Percentiles rank a stretch among this genome's conserved stretches.
These are phyloP conservation scores for Elephantulus edwardii DNA, from an alignment of 2,113 vertebrate species.

Conservation along the genomic window DNA sequence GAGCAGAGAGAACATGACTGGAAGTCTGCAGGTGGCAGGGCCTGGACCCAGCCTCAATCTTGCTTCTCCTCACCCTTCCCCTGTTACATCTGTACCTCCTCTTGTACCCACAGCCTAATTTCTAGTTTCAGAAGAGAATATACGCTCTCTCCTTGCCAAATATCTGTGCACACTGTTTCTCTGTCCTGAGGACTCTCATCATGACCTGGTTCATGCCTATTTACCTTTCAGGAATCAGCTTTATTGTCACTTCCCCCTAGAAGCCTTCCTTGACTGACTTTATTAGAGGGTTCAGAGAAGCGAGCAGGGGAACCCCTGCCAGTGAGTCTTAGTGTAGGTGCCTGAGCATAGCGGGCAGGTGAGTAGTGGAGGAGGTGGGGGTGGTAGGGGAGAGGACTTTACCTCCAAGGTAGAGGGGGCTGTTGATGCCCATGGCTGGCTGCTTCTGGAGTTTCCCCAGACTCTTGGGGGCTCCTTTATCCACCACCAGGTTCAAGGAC, in stretches of 20 bases:
- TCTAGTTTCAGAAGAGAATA: neutral
- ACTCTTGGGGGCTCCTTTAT: conserved; percentile 94
- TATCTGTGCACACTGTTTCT: neutral
- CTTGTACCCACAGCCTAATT: too few relatives aligned
- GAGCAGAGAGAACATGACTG: neutral
- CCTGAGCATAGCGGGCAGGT: neutral
- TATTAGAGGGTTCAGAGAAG: neutral
- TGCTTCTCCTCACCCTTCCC: neutral
- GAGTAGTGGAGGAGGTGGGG: too few relatives aligned
- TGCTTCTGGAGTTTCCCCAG: conserved; percentile 95
- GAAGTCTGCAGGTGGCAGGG: neutral
- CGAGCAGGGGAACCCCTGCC: neutral
- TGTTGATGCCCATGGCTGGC: conserved; percentile 90
- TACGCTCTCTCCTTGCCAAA: neutral
- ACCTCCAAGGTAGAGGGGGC: conserved; percentile 98
- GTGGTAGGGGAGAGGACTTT: neutral
- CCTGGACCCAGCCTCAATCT: neutral
- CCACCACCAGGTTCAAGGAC: conserved; percentile 95
- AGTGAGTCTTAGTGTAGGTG: neutral
- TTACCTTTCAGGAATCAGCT: neutral
- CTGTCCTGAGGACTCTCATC: too few relatives aligned
- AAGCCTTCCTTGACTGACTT: neutral
- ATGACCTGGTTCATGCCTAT: neutral
- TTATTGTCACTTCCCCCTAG: neutral
- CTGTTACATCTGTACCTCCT: neutral